Conservation (phyloP, 2,888 invertebrate species). For the Graphium colonna region DNA sequence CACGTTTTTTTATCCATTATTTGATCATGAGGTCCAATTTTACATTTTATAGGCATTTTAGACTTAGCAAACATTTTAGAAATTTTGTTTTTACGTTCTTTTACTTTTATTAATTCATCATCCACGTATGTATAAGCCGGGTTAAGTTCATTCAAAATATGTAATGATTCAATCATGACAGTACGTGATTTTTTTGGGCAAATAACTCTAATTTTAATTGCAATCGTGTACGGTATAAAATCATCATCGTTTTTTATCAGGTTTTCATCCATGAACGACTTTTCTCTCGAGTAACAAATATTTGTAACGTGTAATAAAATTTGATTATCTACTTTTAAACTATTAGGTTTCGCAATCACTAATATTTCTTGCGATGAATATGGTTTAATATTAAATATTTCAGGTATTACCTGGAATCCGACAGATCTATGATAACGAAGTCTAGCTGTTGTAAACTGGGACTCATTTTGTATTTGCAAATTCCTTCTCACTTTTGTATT, state of each 20-base stretch:
- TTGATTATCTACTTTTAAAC: slow-evolving; percentile 43
- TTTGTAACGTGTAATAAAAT: slow-evolving; percentile 56
- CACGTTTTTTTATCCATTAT: slow-evolving; percentile 44
- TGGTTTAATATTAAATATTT: slow-evolving; percentile 53
- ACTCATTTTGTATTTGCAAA: slow-evolving; percentile 66
- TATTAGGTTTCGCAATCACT: slow-evolving; percentile 51
- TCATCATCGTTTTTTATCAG: slow-evolving; percentile 35
- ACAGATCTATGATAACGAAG: slow-evolving; percentile 57
- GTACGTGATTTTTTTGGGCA: slow-evolving; percentile 35
- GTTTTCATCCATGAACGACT: slow-evolving; percentile 11
- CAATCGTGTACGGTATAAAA: slow-evolving; percentile 47
- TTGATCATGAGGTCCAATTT: slow-evolving; percentile 37
- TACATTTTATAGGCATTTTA: slow-evolving; percentile 38
- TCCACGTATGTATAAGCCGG: slow-evolving; percentile 50
- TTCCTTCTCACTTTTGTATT: slow-evolving; percentile 52
- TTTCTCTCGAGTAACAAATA: slow-evolving; percentile 32
- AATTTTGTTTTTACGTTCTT: slow-evolving; percentile 39
- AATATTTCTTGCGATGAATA: slow-evolving; percentile 47
- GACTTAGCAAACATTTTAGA: slow-evolving; percentile 42
- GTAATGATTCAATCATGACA: slow-evolving; percentile 50
- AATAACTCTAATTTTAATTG: slow-evolving; percentile 44
- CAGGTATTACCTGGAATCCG: slow-evolving; percentile 62
- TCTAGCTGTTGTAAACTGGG: slow-evolving; percentile 53
- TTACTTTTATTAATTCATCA: slow-evolving; percentile 38
- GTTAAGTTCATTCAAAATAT: slow-evolving; percentile 51